phyloP scores from a whole-genome alignment of 1,140 invertebrate species.

The Cyrtorhinus lividipennis region DNA sequence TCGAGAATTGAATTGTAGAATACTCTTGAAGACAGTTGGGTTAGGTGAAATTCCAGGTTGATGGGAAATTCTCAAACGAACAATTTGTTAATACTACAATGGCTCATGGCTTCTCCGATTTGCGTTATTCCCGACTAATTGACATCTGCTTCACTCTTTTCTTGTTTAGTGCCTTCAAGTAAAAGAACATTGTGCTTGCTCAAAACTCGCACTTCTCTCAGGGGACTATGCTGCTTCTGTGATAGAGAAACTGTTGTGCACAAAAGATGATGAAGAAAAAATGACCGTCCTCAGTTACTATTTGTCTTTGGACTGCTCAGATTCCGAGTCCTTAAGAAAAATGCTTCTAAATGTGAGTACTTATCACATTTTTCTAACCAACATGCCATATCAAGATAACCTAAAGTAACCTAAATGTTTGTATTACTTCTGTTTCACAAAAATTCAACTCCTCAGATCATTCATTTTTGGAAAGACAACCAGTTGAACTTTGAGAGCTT shows the following conservation, averaged over 20 bases:
- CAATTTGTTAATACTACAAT: too few species aligned
- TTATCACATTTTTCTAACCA: too few species aligned
- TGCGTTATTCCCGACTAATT: too few species aligned
- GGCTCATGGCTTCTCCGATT: too few species aligned
- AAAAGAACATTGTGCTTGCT: conserved; percentile 2
- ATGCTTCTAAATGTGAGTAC: neutral
- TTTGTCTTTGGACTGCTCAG: neutral
- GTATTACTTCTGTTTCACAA: too few species aligned
- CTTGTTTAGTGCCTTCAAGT: conserved; percentile 5
- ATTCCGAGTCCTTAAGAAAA: neutral
- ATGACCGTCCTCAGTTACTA: conserved; percentile 4
- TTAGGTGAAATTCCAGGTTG: too few species aligned
- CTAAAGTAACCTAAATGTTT: too few species aligned
- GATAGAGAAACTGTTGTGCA: neutral
- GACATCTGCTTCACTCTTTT: neutral
- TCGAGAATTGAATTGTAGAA: neutral
- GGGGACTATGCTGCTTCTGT: neutral
- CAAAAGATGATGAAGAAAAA: neutral
- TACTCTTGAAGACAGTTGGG: neutral
- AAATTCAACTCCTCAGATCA: too few species aligned
- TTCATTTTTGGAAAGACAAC: neutral
- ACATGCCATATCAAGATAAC: too few species aligned
- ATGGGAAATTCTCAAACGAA: neutral
- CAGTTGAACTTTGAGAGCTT: neutral
- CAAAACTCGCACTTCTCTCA: conserved; percentile 1